A percentile compares a stretch with the other conserved stretches of the same genome.
Evolutionary conservation across 2,888 invertebrate genomes (phyloP).

Genomic region (Cepaea hortensis): DNA sequence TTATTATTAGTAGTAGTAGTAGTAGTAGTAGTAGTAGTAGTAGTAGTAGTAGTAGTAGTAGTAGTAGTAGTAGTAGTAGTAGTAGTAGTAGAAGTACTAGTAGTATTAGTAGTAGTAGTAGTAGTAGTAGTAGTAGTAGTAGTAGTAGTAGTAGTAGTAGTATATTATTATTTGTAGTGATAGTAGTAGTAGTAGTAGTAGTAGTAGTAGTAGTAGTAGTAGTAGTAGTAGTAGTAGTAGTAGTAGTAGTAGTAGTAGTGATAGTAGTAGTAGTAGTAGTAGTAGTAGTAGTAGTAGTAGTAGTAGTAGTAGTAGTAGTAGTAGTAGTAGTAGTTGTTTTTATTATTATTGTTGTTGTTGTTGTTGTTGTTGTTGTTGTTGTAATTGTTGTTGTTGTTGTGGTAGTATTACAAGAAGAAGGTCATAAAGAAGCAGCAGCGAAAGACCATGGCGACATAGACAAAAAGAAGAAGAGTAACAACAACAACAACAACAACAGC

Average conservation of each 20-base stretch:
- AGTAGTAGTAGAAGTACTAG: constrained; percentile 17
- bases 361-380: too few species aligned
- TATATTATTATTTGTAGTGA: too few species aligned
- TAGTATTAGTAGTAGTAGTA: constrained; percentile 18
- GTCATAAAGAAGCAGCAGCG: too few species aligned
- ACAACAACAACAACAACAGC: too few species aligned
- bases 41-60: constrained; percentile 27
- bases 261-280: background rate
- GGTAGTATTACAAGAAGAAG: too few species aligned
- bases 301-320: constrained; percentile 6
- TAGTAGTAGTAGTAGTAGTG: constrained; percentile 14
- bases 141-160: background rate
- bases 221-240: constrained; percentile 19
- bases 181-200: constrained; percentile 4
- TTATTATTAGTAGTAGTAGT: too few species aligned
- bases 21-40: constrained; percentile 12
- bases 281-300: constrained; percentile 17
- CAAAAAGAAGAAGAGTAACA: too few species aligned
- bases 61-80: constrained; percentile 22
- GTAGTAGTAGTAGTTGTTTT: background rate
- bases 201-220: background rate
- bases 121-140: background rate
- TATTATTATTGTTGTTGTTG: too few species aligned
- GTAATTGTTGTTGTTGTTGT: too few species aligned
- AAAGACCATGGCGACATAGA: too few species aligned